Conservation (phyloP, 2,113 vertebrate genomes). For the Chrysemys picta region DNA sequence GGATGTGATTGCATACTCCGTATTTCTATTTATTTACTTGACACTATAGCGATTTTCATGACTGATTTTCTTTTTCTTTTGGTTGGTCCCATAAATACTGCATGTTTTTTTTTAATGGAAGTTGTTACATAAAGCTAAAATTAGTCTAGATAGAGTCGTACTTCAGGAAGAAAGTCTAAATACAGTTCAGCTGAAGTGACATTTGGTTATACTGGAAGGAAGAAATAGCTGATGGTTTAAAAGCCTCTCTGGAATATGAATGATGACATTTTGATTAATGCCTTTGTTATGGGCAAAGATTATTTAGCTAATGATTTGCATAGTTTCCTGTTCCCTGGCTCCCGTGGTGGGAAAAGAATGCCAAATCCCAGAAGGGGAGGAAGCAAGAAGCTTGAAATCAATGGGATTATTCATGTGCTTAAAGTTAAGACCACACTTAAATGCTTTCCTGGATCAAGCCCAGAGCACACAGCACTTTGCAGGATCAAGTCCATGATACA, state of each 20-base stretch:
- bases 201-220: background rate
- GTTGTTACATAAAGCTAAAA: constrained; percentile 42
- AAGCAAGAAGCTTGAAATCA: constrained; percentile 27
- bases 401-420: constrained; percentile 1
- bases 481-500: background rate
- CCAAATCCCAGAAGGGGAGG: constrained; percentile 40
- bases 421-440: background rate
- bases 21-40: constrained; percentile 11
- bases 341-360: constrained; percentile 34
- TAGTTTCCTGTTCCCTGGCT: constrained; percentile 30
- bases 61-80: background rate
- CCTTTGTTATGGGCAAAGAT: constrained; percentile 63
- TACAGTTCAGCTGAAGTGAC: constrained; percentile 33
- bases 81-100: constrained; percentile 31
- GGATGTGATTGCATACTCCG: background rate
- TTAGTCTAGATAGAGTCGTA: constrained; percentile 37
- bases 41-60: constrained; percentile 28
- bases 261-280: constrained; percentile 51
- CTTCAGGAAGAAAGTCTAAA: constrained; percentile 25
- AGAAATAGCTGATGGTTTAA: constrained; percentile 45
- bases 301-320: constrained; percentile 57
- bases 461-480: background rate
- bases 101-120: background rate
- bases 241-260: constrained; percentile 37
- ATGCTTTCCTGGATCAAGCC: background rate